Conservation (phyloP, 2,888 invertebrate species). For the Nycteola revayana region DNA sequence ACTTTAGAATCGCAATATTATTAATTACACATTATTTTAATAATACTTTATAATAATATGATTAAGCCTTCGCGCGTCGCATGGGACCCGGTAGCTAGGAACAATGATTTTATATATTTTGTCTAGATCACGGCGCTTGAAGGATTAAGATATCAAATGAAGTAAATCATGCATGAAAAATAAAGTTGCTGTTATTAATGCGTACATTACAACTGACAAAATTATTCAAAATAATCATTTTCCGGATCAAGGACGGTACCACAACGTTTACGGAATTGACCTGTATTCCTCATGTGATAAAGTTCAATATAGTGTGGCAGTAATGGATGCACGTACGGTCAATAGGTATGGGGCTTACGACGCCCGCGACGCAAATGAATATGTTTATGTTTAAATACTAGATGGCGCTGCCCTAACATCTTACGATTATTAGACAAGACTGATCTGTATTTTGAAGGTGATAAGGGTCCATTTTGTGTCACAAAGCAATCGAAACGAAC, state of each 20-base stretch:
- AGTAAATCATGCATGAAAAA: conserved; percentile 2
- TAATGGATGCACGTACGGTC: conserved; percentile 8
- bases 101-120: conserved; percentile 2
- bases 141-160: conserved; percentile 2
- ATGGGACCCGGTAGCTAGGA: conserved; percentile 2
- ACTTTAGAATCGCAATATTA: conserved; percentile 2
- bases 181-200: conserved; percentile 2
- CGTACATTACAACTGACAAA: conserved; percentile 5
- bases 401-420: conserved; percentile 7
- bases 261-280: conserved; percentile 9
- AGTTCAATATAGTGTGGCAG: conserved; percentile 6
- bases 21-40: conserved; percentile 2
- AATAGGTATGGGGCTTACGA: conserved; percentile 1
- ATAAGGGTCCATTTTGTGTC: conserved; percentile 8
- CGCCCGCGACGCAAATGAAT: conserved; percentile 9
- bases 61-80: conserved; percentile 2
- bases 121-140: conserved; percentile 2
- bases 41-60: conserved; percentile 2
- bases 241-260: conserved; percentile 10
- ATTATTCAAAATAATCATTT: conserved; percentile 10
- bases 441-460: conserved; percentile 6
- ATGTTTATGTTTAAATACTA: conserved; percentile 9
- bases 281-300: conserved; percentile 8
- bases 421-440: conserved; percentile 6
- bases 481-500: conserved; percentile 8